Conservation (phyloP, 2,888 invertebrate genomes). For the Serripes groenlandicus region DNA sequence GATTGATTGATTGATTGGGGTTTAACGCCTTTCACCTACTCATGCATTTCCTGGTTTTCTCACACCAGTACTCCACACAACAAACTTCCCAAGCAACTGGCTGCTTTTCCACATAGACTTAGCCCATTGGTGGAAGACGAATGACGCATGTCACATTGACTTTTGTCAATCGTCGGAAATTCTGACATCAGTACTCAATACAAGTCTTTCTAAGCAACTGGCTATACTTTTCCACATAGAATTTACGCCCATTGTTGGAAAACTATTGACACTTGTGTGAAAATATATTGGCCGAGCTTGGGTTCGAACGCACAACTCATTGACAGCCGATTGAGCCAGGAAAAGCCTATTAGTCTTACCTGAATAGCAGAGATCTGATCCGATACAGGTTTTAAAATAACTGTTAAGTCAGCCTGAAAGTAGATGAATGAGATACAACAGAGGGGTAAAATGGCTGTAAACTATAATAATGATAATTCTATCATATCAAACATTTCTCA, state of each 20-base stretch:
- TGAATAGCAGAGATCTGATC: constrained; percentile 67
- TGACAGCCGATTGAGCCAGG: no score
- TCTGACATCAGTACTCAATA: background rate
- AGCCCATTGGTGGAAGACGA: background rate
- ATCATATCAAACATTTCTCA: no score
- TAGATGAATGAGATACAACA: background rate
- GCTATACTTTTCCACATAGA: background rate
- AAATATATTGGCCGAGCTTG: background rate
- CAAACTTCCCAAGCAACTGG: background rate
- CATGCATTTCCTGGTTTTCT: background rate
- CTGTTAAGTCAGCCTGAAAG: constrained; percentile 77
- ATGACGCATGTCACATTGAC: background rate
- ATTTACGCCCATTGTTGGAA: background rate
- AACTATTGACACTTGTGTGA: background rate
- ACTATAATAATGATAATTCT: no score
- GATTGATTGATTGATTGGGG: background rate
- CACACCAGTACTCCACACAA: background rate
- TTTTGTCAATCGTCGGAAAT: background rate
- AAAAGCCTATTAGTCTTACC: no score
- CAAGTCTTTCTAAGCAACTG: background rate
- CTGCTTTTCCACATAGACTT: background rate
- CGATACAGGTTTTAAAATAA: constrained; percentile 91
- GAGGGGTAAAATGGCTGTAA: no score
- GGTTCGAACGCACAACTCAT: background rate
- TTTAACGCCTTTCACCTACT: background rate